Base-by-base conservation (phyloP, 2,797 vertebrate species). In the Eutrigla gurnardus region DNA sequence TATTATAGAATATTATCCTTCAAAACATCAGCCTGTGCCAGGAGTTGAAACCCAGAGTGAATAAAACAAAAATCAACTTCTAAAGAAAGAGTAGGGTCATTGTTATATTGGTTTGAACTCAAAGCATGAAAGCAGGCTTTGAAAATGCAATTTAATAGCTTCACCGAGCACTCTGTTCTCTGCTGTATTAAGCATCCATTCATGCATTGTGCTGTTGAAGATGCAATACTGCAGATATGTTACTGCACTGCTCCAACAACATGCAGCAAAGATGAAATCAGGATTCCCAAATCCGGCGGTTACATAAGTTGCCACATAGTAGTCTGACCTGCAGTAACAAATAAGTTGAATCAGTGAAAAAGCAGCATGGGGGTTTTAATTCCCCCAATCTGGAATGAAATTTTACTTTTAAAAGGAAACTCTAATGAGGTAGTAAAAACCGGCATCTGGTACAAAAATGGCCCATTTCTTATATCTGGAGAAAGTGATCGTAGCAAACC, bases 401-500 rank as follows among this genome's bases (percentile, higher is more conserved):
- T 65, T 39, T 4, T 0, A 13, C 65, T 65, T 83, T 84, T 70
- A 82, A 25, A 83, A 80, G 43, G 33, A 70, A 85, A 70, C 53
- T 45, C 67, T 83, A 80, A 91, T 68, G 70, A 88, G 81, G 60
- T 55, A 77, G 71, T 83, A 81, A 90, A 90, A 63, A 52, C 25
- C 50, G 1, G 50, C 83, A 84, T 82, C 74, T 87, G 82, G 80
- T 25, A 35, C 54, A 54, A 80, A 58, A 82, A 72, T 55, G 57
- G 25, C 7, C 32, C 2, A 33, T 45, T 70, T 80, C 43, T 60
- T 61, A 43, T 63, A 60, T 46, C 6, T 12, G 5, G 35, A 64
- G 18, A 47, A 17, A 61, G 17, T 3, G 4, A 32, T 43, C 4
- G 33, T 7, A 32, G 33, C 55, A 36, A 49, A 47, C 37, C 61